A percentile compares a stretch with the other conserved stretches of the same genome.
These are phyloP conservation scores for Aporophyla lueneburgensis DNA, from an alignment of 2,888 invertebrate genomes.

Conservation along the genomic window DNA sequence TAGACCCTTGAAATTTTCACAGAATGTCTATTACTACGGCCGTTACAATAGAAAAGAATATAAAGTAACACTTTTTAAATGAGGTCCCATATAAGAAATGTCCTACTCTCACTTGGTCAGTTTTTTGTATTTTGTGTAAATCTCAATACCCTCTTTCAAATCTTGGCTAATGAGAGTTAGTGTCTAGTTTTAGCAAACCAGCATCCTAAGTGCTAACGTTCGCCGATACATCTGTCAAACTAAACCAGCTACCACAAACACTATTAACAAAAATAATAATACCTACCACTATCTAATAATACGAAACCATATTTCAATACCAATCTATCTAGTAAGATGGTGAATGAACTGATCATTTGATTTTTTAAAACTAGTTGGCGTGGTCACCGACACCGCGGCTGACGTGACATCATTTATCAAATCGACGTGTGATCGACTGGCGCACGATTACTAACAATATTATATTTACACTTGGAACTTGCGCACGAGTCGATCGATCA, in stretches of 20 bases:
- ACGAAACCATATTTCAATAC: constrained; percentile 57
- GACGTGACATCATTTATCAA: constrained; percentile 84
- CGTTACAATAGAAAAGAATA: too few relatives aligned
- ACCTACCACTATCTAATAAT: constrained; percentile 28
- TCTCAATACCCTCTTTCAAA: not conserved
- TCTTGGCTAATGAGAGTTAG: not conserved
- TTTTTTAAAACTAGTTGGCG: constrained; percentile 77
- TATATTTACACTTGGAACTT: constrained; percentile 59
- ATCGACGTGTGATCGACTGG: constrained; percentile 85
- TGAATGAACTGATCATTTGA: constrained; percentile 81
- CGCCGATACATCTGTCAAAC: constrained; percentile 6
- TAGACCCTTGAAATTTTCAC: too few relatives aligned
- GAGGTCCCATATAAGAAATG: too few relatives aligned
- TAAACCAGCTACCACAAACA: constrained; percentile 16
- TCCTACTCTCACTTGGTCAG: too few relatives aligned
- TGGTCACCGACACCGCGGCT: constrained; percentile 72
- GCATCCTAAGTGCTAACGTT: too few relatives aligned
- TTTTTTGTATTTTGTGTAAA: not conserved
- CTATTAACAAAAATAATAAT: constrained; percentile 49
- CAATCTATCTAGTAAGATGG: constrained; percentile 66
- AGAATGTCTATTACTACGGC: too few relatives aligned
- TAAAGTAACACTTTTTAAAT: too few relatives aligned
- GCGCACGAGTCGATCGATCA: too few relatives aligned
- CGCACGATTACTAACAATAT: constrained; percentile 71
- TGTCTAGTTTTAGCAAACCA: too few relatives aligned